Base-by-base conservation (phyloP, 2,113 vertebrate species). In the Hymenochirus boettgeri region DNA sequence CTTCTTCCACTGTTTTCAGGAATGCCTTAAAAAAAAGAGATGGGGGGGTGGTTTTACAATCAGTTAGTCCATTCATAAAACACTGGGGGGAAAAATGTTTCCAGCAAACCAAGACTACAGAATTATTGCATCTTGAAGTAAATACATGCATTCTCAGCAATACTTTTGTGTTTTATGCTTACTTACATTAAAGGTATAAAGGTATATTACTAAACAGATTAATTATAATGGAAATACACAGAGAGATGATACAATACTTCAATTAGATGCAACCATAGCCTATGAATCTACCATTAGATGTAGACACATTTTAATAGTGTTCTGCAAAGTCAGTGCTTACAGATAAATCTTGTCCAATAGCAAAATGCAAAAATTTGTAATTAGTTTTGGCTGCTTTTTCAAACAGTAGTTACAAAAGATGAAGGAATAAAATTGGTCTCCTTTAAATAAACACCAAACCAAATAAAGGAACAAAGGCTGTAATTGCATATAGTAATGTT, bases 1-100 rank as follows among this genome's bases (percentile, higher is more conserved):
- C 81, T 53, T 94, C 86, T 65, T 85, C 90, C 65, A 95, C 72
- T 8, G 86, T 84, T 75, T 83, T 84, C 48, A 99, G 81, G 80
- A 98, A 97, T 7, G 82, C 81, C 96, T 99, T 57, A 56, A 74
- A 61, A 76, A 48, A 70, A 81, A 74, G 2, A 70, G 33, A 76
- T 46, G 2, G 17, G 15, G 10, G n/a, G n/a, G n/a, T n/a, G n/a
- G n/a, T n/a, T n/a, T n/a, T 10, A 31, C 15, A 0, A 0, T 8
- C 73, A 62, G 59, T 52, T 35, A 33, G 6, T 21, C 62, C 58
- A 48, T 21, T 48, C 21, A 39, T 57, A 37, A 50, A 0, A 12
- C 22, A n/a, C 42, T 29, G 10, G 12, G 25, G n/a, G 24, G 35
- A 69, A 33, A 52, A 45, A 69, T 59, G 57, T 31, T 69, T 53